Percentiles rank a stretch among this genome's conserved stretches.
These are phyloP conservation scores for Ctenodactylus gundi DNA, from an alignment of 2,113 vertebrate species.

Conservation along the genomic window DNA sequence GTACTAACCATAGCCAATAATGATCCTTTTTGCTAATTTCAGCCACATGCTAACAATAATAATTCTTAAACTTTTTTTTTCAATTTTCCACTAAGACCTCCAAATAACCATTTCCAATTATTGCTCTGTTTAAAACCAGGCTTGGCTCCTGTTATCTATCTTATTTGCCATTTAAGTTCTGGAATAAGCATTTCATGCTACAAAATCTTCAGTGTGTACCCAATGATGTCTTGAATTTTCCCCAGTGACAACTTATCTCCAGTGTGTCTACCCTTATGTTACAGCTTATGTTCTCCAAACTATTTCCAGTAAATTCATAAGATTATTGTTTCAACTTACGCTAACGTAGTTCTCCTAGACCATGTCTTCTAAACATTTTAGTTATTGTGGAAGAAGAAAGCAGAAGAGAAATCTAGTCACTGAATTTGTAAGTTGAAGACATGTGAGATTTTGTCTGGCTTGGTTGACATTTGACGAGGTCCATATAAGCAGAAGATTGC, in stretches of 20 bases:
- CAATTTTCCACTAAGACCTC: not conserved
- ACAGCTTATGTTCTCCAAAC: not conserved
- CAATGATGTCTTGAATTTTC: not conserved
- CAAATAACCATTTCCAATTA: conserved; percentile 8
- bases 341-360: not conserved
- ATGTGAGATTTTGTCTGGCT: not conserved
- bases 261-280: not conserved
- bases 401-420: not conserved
- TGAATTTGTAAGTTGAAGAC: not conserved
- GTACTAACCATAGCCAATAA: not conserved
- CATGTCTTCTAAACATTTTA: not conserved
- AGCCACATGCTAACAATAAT: conserved; percentile 30
- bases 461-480: not conserved
- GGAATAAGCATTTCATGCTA: not conserved
- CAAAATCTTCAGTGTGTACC: not conserved
- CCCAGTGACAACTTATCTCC: not conserved
- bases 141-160: not conserved
- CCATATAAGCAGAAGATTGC: not conserved
- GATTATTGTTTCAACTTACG: not conserved
- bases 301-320: not conserved
- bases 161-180: conserved; percentile 12
- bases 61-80: not conserved
- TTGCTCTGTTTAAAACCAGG: not conserved
- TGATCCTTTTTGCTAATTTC: not conserved
- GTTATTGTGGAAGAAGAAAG: not conserved